A percentile compares a stretch with the other conserved stretches of the same genome.
Evolutionary conservation across 2,888 invertebrate genomes (phyloP).

Genomic region (Spialia ferax): DNA sequence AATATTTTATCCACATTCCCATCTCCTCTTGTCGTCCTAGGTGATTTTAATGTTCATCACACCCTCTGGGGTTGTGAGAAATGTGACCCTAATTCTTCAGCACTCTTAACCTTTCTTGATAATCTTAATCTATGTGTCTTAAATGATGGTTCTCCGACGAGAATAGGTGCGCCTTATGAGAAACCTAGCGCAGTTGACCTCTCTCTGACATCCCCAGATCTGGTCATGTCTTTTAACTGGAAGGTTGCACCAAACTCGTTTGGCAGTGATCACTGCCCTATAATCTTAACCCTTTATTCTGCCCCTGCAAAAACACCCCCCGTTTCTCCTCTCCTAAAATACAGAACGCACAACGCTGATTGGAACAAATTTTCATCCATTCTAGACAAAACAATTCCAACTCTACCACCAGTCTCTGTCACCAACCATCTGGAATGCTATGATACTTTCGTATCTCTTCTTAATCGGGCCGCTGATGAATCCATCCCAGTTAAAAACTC

Average conservation of each 20-base stretch:
- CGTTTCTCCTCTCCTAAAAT: neutral
- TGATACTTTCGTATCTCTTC: neutral
- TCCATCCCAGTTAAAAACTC: neutral
- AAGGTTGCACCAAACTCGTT: neutral
- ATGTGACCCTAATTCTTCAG: slow-evolving; percentile 10
- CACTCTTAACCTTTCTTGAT: slow-evolving; percentile 14
- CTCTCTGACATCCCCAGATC: neutral
- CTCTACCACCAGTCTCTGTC: neutral
- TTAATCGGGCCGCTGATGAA: neutral
- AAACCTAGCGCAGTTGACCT: slow-evolving; percentile 9
- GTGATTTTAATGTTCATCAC: slow-evolving; percentile 31
- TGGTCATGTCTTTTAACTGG: slow-evolving; percentile 11
- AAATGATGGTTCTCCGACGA: slow-evolving; percentile 24
- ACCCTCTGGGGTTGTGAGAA: slow-evolving; percentile 22
- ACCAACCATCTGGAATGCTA: neutral
- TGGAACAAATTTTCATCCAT: neutral
- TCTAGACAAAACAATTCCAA: neutral
- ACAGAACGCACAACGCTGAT: neutral
- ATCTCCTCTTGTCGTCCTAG: slow-evolving; percentile 21
- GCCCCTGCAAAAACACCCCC: neutral
- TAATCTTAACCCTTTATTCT: neutral
- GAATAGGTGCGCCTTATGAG: slow-evolving; percentile 5
- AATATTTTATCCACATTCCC: slow-evolving; percentile 12
- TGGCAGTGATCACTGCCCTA: slow-evolving; percentile 27
- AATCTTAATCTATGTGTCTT: slow-evolving; percentile 29